Conservation (phyloP, 1,140 invertebrate species). For the Drosophila orena region DNA sequence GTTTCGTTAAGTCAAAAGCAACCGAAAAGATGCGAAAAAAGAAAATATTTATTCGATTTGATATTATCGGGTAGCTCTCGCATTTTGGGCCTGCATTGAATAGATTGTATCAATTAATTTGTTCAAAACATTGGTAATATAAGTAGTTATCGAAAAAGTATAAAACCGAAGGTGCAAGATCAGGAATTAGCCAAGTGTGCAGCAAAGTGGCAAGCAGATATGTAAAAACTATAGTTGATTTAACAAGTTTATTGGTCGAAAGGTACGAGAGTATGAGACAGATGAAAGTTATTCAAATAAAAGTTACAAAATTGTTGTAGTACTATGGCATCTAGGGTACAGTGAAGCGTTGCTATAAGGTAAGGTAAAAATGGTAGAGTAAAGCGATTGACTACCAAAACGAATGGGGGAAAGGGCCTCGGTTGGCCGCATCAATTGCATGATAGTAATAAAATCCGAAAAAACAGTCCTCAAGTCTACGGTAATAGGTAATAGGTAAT, state of each 20-base stretch:
- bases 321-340: conserved; percentile 38
- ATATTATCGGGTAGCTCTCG: conserved; percentile 35
- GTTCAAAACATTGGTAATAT: conserved; percentile 45
- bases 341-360: conserved; percentile 44
- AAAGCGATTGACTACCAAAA: conserved; percentile 53
- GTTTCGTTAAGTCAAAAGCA: conserved; percentile 62
- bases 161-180: conserved; percentile 58
- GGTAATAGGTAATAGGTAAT: conserved; percentile 22
- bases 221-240: conserved; percentile 29
- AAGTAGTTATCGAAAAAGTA: conserved; percentile 35
- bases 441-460: conserved; percentile 27
- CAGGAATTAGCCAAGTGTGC: conserved; percentile 66
- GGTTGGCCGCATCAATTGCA: conserved; percentile 37
- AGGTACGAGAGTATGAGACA: conserved; percentile 35
- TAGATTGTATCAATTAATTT: conserved; percentile 55
- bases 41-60: conserved; percentile 53
- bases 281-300: conserved; percentile 29
- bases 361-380: conserved; percentile 40
- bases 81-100: conserved; percentile 57
- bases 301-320: conserved; percentile 30
- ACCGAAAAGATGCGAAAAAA: conserved; percentile 77
- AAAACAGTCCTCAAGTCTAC: conserved; percentile 78
- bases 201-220: conserved; percentile 64
- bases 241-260: conserved; percentile 28
- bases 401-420: conserved; percentile 10